These are phyloP conservation scores for Troides helena DNA, from an alignment of 2,888 invertebrate species.

Conservation along the genomic window DNA sequence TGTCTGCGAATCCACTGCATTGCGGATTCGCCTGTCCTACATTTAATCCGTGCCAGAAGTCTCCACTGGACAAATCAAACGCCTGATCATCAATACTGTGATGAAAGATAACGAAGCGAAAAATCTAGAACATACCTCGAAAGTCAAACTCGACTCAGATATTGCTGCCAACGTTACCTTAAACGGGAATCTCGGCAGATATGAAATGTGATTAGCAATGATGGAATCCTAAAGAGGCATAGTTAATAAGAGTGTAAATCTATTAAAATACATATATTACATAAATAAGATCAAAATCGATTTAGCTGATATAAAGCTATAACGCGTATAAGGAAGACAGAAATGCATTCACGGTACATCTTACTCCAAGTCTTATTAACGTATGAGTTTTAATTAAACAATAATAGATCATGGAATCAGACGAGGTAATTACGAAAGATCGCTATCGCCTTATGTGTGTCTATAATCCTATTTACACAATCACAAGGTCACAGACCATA, in stretches of 20 bases:
- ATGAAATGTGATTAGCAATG: neutral
- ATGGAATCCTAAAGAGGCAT: neutral
- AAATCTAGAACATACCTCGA: neutral
- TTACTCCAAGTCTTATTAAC: too few relatives aligned
- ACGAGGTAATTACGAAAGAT: constrained; percentile 13
- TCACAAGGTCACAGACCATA: constrained; percentile 37
- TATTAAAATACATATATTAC: too few relatives aligned
- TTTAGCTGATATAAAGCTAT: too few relatives aligned
- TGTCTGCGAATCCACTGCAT: constrained; percentile 15
- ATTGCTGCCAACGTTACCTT: neutral
- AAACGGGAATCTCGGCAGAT: neutral
- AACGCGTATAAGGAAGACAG: too few relatives aligned
- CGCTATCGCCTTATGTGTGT: constrained; percentile 28
- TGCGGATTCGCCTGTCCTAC: constrained; percentile 15
- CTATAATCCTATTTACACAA: constrained; percentile 32
- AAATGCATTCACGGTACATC: too few relatives aligned
- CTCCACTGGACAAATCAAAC: neutral
- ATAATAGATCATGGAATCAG: neutral
- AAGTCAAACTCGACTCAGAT: neutral
- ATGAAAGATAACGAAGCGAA: neutral
- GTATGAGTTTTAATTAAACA: too few relatives aligned
- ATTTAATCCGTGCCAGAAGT: constrained; percentile 8
- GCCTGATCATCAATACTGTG: neutral
- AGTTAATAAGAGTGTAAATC: neutral
- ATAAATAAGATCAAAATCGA: too few relatives aligned